A percentile compares a stretch with the other conserved stretches of the same genome.
Conservation (phyloP, 2,113 vertebrate species). For the Pholis gunnellus region DNA sequence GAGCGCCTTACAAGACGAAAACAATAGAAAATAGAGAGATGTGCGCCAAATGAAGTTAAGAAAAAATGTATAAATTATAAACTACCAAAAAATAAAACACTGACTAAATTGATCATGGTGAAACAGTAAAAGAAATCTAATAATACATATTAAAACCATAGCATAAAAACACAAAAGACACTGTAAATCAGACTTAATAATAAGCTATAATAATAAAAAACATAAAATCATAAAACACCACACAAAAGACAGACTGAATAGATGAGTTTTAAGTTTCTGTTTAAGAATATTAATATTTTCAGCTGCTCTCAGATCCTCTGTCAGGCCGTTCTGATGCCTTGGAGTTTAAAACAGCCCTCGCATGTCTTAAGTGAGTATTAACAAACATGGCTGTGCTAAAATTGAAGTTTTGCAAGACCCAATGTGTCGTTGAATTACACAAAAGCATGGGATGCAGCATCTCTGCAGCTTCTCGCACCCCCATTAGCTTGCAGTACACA, state of each 20-base stretch:
- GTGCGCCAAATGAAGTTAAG: background rate
- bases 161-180: background rate
- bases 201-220: background rate
- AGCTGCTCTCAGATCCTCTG: background rate
- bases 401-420: background rate
- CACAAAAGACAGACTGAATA: background rate
- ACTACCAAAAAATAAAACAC: background rate
- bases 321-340: background rate
- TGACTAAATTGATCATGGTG: background rate
- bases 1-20: background rate
- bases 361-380: background rate
- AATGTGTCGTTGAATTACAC: slow-evolving; percentile 2
- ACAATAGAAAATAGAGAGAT: background rate
- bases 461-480: background rate
- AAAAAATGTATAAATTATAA: background rate
- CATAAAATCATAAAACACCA: background rate
- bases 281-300: background rate
- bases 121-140: background rate
- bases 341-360: background rate
- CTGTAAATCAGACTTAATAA: background rate
- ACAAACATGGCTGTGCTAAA: background rate
- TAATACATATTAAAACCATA: background rate
- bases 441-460: slow-evolving; percentile 7
- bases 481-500: slow-evolving; percentile 5
- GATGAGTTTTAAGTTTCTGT: background rate